Base-by-base conservation (phyloP, 2,113 vertebrate species). In the Cephalopterus ornatus region DNA sequence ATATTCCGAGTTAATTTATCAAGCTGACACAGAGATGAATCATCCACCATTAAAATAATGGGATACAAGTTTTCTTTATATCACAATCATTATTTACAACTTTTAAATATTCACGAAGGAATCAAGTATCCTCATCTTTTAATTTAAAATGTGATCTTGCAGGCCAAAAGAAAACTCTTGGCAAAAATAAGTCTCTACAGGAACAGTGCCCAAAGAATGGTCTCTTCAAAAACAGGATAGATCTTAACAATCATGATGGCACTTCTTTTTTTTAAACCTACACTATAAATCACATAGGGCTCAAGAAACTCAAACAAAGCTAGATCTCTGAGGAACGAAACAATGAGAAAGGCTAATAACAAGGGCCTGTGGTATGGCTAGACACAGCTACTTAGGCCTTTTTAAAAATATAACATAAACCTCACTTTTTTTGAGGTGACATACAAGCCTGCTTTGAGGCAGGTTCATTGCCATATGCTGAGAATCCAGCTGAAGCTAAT, bases 151-250 rank as follows among this genome's bases (percentile, higher is more conserved):
- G 72, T 55, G 17, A 77, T 83, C 62, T 76, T 79, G 85, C 56
- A 73, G 46, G 81, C 78, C 94, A 91, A 91, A 96, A 84, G 68
- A 92, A 82, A 96, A 94, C 67, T 91, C 72, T 49, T 94, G 96
- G 96, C 94, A 98, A 96, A 97, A 97, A 66, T 80, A 86, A 88
- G 47, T 85, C 85, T 93, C 78, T 94, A 93, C 30, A 76, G 94
- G 93, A 88, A 92, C 61, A 91, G 53, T 63, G 89, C 86, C 91
- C 70, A 94, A 96, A 96, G 77, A 93, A 95, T 58, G 88, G 95
- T 81, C 95, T 95, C 93, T 97, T 94, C 93, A 95, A 96, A 94
- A 97, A 76, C 92, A 95, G 85, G 67, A 93, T 33, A 81, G 71
- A 74, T 80, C 53, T 85, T 80, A 90, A 76, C 52, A 81, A 76